Percentiles rank a stretch among this genome's conserved stretches.
phyloP scores from a whole-genome alignment of 2,797 vertebrate genomes.

The Coccyzus lansbergi region DNA sequence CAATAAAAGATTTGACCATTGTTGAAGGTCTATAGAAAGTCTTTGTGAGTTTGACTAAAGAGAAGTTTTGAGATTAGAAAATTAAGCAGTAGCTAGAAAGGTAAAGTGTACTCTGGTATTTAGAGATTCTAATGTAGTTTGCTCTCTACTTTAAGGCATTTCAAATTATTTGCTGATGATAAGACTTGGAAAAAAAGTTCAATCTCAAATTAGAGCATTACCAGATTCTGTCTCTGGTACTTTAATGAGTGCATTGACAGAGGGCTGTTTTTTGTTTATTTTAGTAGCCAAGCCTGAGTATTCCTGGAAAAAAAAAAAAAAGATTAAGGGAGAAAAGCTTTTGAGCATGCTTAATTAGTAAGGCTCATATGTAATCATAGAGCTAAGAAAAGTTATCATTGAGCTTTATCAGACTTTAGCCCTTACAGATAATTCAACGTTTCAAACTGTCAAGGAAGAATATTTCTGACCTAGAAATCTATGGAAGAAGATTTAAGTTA shows the following conservation, averaged over 20 bases:
- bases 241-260: background rate
- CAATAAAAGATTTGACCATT: background rate
- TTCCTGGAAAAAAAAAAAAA: background rate
- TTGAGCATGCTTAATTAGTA: background rate
- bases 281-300: background rate
- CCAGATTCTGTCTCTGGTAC: background rate
- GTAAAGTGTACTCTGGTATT: background rate
- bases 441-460: background rate
- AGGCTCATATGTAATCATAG: background rate
- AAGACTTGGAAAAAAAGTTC: background rate
- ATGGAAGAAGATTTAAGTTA: background rate
- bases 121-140: background rate
- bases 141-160: background rate
- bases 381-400: background rate
- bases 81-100: background rate
- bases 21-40: background rate
- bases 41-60: background rate
- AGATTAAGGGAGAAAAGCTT: background rate
- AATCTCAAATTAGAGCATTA: background rate
- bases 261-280: background rate
- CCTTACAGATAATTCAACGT: background rate
- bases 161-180: background rate
- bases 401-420: constrained; percentile 3
- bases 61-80: background rate
- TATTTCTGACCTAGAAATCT: background rate